Conservation (phyloP, 2,113 vertebrate genomes). For the Epinephelus moara region DNA sequence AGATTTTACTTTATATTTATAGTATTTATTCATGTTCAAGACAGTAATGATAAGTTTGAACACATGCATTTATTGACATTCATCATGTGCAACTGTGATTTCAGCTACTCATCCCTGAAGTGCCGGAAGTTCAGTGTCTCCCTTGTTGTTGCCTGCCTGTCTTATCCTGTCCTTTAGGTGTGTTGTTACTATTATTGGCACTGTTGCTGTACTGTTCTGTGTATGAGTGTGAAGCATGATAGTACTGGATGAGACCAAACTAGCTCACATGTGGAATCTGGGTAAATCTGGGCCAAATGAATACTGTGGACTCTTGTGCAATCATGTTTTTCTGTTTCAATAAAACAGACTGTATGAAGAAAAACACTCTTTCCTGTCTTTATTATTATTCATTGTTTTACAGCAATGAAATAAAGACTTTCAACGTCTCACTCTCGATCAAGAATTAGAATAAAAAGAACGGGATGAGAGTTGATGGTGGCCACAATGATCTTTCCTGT, state of each 20-base stretch:
- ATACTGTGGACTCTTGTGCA: background rate
- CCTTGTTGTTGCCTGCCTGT: background rate
- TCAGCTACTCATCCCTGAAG: conserved; percentile 35
- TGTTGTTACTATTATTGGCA: background rate
- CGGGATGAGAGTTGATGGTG: background rate
- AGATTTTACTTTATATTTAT: conserved; percentile 11
- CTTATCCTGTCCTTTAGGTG: conserved; percentile 12
- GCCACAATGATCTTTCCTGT: background rate
- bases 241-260: background rate
- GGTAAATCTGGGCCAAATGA: background rate
- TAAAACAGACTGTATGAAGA: conserved; percentile 2
- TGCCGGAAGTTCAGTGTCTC: background rate
- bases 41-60: conserved; percentile 1
- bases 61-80: background rate
- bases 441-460: background rate
- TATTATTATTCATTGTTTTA: background rate
- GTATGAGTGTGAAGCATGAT: conserved; percentile 16
- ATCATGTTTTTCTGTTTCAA: conserved; percentile 10
- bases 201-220: background rate
- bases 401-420: background rate
- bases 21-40: background rate
- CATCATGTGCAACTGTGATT: background rate
- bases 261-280: background rate
- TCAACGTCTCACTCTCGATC: background rate
- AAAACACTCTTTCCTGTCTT: background rate